A percentile compares a stretch with the other conserved stretches of the same genome.
Conservation (phyloP, 2,113 vertebrate genomes). For the Rynchops niger region DNA sequence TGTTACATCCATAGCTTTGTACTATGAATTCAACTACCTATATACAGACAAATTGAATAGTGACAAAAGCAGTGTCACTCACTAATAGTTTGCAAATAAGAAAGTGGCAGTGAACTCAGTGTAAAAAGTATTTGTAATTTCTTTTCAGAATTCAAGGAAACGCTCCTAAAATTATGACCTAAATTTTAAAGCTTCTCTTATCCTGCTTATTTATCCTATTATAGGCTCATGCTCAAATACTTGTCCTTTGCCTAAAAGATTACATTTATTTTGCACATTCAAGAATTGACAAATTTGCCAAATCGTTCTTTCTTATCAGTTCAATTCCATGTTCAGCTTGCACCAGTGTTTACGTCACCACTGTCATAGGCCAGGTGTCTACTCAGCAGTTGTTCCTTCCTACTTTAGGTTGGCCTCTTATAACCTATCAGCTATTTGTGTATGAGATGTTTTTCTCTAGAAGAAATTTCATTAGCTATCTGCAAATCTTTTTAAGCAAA, state of each 20-base stretch:
- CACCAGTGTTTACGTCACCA: background rate
- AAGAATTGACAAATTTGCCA: background rate
- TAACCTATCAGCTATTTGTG: background rate
- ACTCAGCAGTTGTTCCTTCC: background rate
- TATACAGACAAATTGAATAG: background rate
- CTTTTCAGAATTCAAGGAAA: background rate
- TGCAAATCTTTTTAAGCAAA: background rate
- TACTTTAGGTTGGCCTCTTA: background rate
- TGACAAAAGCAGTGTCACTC: background rate
- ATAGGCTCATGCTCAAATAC: background rate
- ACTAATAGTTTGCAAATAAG: background rate
- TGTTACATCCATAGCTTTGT: background rate
- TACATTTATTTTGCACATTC: background rate
- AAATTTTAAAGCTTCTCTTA: background rate
- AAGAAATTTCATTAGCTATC: background rate
- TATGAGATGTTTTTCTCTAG: background rate
- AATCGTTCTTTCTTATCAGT: background rate
- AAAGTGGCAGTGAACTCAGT: background rate
- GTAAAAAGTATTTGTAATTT: background rate
- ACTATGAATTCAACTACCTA: background rate
- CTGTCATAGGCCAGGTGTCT: background rate
- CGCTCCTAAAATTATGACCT: background rate
- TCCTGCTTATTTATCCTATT: background rate
- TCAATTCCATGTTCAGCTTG: background rate
- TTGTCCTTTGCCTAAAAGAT: background rate